Conservation (phyloP, 2,113 vertebrate genomes). For the Phylloscopus trochiloides region DNA sequence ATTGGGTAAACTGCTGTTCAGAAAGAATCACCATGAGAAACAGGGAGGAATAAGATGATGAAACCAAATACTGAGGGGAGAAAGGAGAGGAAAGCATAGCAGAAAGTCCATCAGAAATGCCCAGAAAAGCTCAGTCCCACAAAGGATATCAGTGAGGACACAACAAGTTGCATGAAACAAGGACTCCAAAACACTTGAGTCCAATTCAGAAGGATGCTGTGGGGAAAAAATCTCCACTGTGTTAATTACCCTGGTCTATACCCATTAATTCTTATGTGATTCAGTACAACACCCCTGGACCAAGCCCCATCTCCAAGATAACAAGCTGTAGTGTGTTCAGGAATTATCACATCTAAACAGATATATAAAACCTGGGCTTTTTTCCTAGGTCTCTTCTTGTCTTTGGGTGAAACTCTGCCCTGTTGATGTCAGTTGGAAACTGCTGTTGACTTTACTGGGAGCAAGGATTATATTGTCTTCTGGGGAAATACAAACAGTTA, state of each 20-base stretch:
- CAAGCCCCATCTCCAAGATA: neutral
- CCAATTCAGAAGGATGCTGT: neutral
- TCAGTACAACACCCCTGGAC: neutral
- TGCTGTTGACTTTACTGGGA: neutral
- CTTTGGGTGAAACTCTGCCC: neutral
- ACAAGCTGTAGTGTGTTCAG: neutral
- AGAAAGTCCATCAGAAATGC: neutral
- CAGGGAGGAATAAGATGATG: neutral
- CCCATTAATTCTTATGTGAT: neutral
- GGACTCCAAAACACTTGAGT: neutral
- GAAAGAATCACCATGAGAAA: neutral
- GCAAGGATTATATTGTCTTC: neutral
- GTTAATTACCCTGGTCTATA: neutral
- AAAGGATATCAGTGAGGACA: neutral
- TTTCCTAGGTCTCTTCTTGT: neutral
- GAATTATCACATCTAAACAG: neutral
- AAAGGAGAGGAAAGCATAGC: neutral
- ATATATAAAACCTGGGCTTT: neutral
- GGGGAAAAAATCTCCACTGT: neutral
- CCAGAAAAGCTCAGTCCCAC: neutral
- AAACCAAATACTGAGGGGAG: neutral
- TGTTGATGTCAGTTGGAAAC: neutral
- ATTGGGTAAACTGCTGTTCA: neutral
- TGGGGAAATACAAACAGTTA: neutral
- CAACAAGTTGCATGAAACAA: neutral